phyloP scores from a whole-genome alignment of 92 coral and sea anemone genomes.

The Blastomussa wellsi region DNA sequence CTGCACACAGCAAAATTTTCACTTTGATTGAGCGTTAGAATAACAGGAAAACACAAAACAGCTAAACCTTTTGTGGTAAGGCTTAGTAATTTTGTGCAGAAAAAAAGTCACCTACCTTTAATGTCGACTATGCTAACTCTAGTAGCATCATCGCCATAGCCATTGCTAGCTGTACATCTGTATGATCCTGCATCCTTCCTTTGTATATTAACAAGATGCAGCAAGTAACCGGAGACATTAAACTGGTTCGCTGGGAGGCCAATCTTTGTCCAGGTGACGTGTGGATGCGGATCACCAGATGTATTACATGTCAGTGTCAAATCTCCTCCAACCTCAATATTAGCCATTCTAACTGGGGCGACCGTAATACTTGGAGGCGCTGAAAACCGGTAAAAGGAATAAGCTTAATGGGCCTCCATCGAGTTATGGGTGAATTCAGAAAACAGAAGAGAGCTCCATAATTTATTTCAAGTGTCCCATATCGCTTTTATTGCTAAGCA shows the following conservation, averaged over 20 bases:
- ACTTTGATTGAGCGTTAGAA: too few relatives aligned
- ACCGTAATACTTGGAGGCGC: slow-evolving; percentile 22
- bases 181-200: slow-evolving; percentile 45
- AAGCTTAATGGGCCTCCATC: neutral
- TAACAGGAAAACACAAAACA: neutral
- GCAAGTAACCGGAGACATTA: neutral
- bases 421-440: neutral
- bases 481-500: too few relatives aligned
- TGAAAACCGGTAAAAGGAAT: neutral
- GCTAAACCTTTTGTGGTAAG: neutral
- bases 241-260: slow-evolving; percentile 11
- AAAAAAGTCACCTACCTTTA: slow-evolving; percentile 9
- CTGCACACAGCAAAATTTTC: neutral
- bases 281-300: slow-evolving; percentile 53
- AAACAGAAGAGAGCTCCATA: too few relatives aligned
- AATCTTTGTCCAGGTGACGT: slow-evolving; percentile 42
- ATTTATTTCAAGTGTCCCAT: too few relatives aligned
- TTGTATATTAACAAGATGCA: slow-evolving; percentile 14
- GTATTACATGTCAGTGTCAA: slow-evolving; percentile 46
- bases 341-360: neutral
- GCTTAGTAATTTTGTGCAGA: neutral
- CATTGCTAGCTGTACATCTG: slow-evolving; percentile 49
- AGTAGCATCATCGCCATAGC: slow-evolving; percentile 15
- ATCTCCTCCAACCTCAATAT: neutral
- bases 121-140: neutral